Percentiles rank a stretch among this genome's conserved stretches.
Evolutionary conservation across 2,797 vertebrate species (phyloP).

Genomic region (Microchirus variegatus): DNA sequence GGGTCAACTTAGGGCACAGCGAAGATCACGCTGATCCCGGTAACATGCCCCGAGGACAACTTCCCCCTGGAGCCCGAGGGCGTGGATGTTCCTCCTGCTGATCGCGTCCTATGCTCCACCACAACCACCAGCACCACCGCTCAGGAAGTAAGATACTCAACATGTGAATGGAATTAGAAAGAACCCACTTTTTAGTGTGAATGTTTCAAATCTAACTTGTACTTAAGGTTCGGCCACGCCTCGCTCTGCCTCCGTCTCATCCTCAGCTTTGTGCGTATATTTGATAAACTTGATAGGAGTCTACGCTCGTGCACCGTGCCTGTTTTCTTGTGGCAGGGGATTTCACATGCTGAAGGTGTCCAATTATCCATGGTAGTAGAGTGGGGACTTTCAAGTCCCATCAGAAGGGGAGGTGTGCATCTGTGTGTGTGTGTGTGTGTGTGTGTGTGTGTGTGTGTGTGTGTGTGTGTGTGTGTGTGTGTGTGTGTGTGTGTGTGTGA

Average conservation of each 20-base stretch:
- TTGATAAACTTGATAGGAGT: slow-evolving; percentile 65
- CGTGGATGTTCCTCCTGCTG: slow-evolving; percentile 55
- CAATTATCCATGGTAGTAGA: slow-evolving; percentile 86
- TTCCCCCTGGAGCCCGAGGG: slow-evolving; percentile 49
- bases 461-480: too few relatives aligned
- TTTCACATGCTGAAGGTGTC: slow-evolving; percentile 83
- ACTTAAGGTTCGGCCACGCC: slow-evolving; percentile 52
- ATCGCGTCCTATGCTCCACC: slow-evolving; percentile 24
- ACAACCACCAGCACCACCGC: slow-evolving; percentile 17
- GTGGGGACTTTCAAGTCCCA: slow-evolving; percentile 76
- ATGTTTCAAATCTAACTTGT: slow-evolving; percentile 43
- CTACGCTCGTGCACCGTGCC: slow-evolving; percentile 20
- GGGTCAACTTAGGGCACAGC: slow-evolving; percentile 58
- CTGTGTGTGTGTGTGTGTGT: slow-evolving; percentile 26
- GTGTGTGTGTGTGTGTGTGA: too few relatives aligned
- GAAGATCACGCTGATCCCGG: slow-evolving; percentile 32
- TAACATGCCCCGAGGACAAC: slow-evolving; percentile 59
- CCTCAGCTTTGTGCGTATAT: slow-evolving; percentile 46
- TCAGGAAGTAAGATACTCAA: slow-evolving; percentile 41
- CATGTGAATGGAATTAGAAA: slow-evolving; percentile 50
- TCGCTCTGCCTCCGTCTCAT: slow-evolving; percentile 26
- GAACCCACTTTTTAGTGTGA: slow-evolving; percentile 24
- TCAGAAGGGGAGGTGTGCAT: slow-evolving; percentile 40
- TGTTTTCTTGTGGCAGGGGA: slow-evolving; percentile 72
- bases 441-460: slow-evolving; percentile 35